Conservation (phyloP, 1,140 invertebrate species). For the Caenorhabditis elegans region DNA sequence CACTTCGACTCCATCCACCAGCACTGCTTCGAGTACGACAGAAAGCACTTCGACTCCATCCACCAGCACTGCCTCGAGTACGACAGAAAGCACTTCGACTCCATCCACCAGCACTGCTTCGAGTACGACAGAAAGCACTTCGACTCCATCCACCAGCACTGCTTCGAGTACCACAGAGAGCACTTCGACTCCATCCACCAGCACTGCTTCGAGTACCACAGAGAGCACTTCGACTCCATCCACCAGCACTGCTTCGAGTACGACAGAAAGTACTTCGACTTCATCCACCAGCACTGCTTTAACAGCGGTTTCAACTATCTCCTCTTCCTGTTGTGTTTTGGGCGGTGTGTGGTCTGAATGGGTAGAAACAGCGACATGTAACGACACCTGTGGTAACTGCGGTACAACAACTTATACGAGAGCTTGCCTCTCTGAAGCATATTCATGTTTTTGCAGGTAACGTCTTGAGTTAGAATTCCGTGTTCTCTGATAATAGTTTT, state of each 20-base stretch:
- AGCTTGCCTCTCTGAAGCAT: background rate
- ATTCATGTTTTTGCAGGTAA: constrained; percentile 6
- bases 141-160: background rate
- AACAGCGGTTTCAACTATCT: background rate
- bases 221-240: background rate
- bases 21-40: background rate
- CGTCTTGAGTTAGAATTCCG: too few relatives aligned
- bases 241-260: background rate
- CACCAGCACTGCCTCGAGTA: background rate
- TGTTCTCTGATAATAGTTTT: too few relatives aligned
- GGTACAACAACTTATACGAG: background rate
- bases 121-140: background rate
- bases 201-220: background rate
- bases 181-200: background rate
- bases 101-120: background rate
- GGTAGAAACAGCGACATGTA: background rate
- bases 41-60: background rate
- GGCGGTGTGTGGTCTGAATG: constrained; percentile 26
- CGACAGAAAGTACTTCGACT: background rate
- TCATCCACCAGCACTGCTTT: background rate
- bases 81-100: background rate
- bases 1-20: background rate
- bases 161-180: background rate
- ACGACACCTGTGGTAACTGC: constrained; percentile 40
- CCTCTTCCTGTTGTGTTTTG: background rate